Percentiles rank a stretch among this genome's conserved stretches.
phyloP scores from a whole-genome alignment of 2,797 vertebrate species.

The Tapirus indicus region DNA sequence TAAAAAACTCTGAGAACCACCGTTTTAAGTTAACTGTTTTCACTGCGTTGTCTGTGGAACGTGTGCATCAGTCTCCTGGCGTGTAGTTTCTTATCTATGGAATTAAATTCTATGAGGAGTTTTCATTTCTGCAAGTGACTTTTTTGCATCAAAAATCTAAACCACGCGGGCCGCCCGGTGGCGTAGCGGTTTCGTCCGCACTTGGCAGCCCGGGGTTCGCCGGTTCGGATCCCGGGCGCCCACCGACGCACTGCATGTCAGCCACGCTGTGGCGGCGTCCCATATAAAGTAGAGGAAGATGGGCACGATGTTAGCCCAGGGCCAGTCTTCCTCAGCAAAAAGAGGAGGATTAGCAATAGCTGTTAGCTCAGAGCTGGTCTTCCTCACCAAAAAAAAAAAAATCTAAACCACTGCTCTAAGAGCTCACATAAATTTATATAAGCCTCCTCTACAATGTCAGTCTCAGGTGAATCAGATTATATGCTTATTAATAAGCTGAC shows the following conservation, averaged over 20 bases:
- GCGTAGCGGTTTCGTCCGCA: no score
- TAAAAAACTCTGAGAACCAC: neutral
- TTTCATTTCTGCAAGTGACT: conserved; percentile 2
- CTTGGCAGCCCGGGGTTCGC: no score
- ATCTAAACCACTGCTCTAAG: neutral
- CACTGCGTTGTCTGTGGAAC: neutral
- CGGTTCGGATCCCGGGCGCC: no score
- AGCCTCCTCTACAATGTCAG: neutral
- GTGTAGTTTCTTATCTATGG: neutral
- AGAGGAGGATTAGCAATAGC: no score
- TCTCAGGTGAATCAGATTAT: neutral
- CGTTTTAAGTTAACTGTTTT: neutral
- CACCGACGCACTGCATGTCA: no score
- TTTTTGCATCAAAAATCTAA: conserved; percentile 43
- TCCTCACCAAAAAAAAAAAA: no score
- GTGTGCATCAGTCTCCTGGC: neutral
- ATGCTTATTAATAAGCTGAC: neutral
- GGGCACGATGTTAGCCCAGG: no score
- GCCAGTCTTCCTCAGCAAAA: no score
- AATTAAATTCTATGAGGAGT: neutral
- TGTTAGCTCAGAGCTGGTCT: no score
- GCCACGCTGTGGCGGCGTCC: no score
- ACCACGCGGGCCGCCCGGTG: no score
- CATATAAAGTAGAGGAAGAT: no score
- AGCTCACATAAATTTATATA: neutral